A percentile compares a stretch with the other conserved stretches of the same genome.
phyloP scores from a whole-genome alignment of 2,113 vertebrate species.

The Nettapus auritus region DNA sequence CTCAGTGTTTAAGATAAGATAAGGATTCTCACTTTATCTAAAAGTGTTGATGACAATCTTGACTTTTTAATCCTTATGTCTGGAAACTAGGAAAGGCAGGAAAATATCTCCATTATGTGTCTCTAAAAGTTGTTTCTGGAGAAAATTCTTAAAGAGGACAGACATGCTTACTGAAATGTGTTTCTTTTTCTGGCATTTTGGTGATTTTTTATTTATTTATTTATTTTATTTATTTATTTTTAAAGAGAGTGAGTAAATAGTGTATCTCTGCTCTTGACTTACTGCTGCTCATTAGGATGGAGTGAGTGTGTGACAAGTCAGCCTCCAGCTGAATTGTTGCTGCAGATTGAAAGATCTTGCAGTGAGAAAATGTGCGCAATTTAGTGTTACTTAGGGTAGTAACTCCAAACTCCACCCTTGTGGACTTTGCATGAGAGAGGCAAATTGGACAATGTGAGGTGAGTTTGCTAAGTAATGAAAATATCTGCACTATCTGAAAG shows the following conservation, averaged over 20 bases:
- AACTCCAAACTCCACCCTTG: too few relatives aligned
- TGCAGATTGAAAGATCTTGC: neutral
- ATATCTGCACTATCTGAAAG: neutral
- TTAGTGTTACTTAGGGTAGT: neutral
- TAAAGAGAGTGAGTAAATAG: neutral
- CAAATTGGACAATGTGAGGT: neutral
- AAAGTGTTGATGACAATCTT: neutral
- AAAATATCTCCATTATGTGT: neutral
- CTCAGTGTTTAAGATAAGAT: neutral
- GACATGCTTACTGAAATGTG: neutral
- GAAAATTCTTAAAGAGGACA: neutral
- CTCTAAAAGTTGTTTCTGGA: neutral
- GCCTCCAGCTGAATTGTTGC: neutral
- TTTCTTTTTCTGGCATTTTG: neutral
- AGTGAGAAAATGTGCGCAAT: neutral
- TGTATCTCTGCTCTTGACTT: neutral
- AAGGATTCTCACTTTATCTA: neutral
- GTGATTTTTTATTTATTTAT: neutral
- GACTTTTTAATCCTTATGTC: neutral
- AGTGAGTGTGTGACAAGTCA: neutral
- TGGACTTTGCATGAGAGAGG: neutral
- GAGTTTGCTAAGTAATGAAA: slow-evolving; percentile 14
- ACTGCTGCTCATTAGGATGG: neutral
- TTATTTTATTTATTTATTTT: neutral
- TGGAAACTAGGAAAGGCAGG: neutral